Evolutionary conservation across 92 coral and sea anemone species (phyloP), one percentile per base, ranked within the genome.

Genomic region (Phenganax stokvisi): DNA sequence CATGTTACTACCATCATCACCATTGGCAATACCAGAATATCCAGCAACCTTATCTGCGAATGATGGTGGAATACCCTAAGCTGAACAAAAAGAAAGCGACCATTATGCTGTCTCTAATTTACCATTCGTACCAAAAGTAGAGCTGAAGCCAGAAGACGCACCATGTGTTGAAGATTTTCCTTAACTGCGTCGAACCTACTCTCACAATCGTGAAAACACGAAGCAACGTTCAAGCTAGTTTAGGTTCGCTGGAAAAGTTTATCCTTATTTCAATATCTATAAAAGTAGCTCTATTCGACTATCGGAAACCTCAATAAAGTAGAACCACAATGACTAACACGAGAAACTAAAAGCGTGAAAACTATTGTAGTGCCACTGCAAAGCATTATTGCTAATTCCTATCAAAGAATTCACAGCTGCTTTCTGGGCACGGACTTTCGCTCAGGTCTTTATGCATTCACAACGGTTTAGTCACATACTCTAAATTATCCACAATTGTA

Each of bases 241-340:
- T 62, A 29, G 82, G 9, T 78, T 78, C 37, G 20, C 16, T 13
- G 72, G 73, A 47, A 56, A 78, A 25, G 82, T 78, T 37, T 78
- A 62, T 63, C 82, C 82, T 47, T 78, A 78, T 61, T 78, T 78
- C 29, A 61, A 64, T 17, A 27, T 78, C 57, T 78, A 78, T n/a
- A 61, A 78, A 78, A 73, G 72, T 47, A 78, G 82, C 73, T 61
- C 27, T 47, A 8, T 78, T 47, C 67, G 82, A 0, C 51, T 78
- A 56, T 17, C 64, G 0, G 73, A 78, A 61, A 78, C 82, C 9
- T 44, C 63, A 54, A 15, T 17, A 54, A 55, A 56, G 25, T 20
- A 20, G 25, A 20, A 20, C 25, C 25, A 20, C 25, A 20, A 20
- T 20, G 25, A 20, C 25, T 20, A 20, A 20, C 25, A 20, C 25